Percentiles rank a stretch among this genome's conserved stretches.
These are phyloP conservation scores for Sebastes diaconus DNA, from an alignment of 2,797 vertebrate genomes.

Conservation along the genomic window DNA sequence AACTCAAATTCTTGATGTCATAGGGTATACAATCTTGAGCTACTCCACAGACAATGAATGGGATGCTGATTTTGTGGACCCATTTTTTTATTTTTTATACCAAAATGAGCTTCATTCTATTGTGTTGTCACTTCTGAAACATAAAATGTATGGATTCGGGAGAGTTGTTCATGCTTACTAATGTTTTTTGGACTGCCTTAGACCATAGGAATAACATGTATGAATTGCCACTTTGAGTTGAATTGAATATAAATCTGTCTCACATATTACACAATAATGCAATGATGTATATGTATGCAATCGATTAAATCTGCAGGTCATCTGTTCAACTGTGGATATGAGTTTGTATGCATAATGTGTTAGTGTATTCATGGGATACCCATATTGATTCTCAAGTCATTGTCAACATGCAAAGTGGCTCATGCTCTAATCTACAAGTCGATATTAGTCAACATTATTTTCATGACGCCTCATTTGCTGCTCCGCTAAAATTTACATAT, in stretches of 20 bases:
- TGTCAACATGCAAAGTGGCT: neutral
- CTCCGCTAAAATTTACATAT: constrained; percentile 9
- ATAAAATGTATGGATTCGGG: too few relatives aligned
- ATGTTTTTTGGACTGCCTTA: too few relatives aligned
- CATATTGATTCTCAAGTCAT: neutral
- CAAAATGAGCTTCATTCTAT: too few relatives aligned
- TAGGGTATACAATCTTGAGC: too few relatives aligned
- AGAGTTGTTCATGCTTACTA: too few relatives aligned
- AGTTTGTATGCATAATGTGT: neutral
- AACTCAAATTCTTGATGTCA: too few relatives aligned
- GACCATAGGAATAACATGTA: too few relatives aligned
- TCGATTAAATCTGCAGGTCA: neutral
- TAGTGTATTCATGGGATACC: neutral
- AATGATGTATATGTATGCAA: neutral
- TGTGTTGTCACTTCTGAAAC: too few relatives aligned
- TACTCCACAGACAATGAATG: too few relatives aligned
- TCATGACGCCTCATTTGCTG: constrained; percentile 48
- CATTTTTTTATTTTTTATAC: too few relatives aligned
- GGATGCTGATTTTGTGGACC: too few relatives aligned
- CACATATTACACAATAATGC: neutral
- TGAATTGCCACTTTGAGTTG: neutral
- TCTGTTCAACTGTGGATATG: neutral
- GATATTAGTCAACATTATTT: constrained; percentile 33
- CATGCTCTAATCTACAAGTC: constrained; percentile 6
- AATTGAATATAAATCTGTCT: neutral